A percentile compares a stretch with the other conserved stretches of the same genome.
Conservation (phyloP, 2,888 invertebrate species). For the Idaea dimidiata region DNA sequence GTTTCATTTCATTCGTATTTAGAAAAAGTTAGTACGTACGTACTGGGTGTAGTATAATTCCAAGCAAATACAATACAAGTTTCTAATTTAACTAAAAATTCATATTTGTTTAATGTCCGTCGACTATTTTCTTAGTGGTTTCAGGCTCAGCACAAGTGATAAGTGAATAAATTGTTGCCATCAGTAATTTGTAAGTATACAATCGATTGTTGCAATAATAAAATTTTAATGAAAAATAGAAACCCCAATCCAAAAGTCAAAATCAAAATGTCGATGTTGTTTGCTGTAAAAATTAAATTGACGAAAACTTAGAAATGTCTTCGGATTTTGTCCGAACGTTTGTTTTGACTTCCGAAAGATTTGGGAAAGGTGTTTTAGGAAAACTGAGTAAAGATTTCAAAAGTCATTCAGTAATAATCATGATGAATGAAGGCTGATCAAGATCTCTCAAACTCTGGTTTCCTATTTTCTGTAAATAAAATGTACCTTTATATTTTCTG, state of each 20-base stretch:
- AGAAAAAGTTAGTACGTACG: too few species aligned
- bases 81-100: too few species aligned
- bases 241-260: conserved; percentile 48
- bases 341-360: conserved; percentile 4
- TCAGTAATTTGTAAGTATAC: conserved; percentile 55
- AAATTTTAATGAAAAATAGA: conserved; percentile 59
- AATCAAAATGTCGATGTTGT: conserved; percentile 21
- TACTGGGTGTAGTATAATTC: too few species aligned
- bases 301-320: conserved; percentile 25
- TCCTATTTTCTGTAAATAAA: too few species aligned
- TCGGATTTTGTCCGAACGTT: conserved; percentile 32
- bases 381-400: too few species aligned
- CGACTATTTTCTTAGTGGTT: not conserved
- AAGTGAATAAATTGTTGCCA: conserved; percentile 63
- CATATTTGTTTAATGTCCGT: not conserved
- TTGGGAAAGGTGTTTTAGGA: not conserved
- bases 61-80: too few species aligned
- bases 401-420: too few species aligned
- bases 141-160: not conserved
- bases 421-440: too few species aligned
- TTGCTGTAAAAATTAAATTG: conserved; percentile 62
- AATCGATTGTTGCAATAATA: conserved; percentile 71
- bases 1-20: too few species aligned
- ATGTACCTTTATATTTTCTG: too few species aligned
- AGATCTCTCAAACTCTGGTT: too few species aligned